Evolutionary conservation across 2,888 invertebrate species (phyloP), one percentile per base, ranked within the genome.

Genomic region (Norana najaformis): DNA sequence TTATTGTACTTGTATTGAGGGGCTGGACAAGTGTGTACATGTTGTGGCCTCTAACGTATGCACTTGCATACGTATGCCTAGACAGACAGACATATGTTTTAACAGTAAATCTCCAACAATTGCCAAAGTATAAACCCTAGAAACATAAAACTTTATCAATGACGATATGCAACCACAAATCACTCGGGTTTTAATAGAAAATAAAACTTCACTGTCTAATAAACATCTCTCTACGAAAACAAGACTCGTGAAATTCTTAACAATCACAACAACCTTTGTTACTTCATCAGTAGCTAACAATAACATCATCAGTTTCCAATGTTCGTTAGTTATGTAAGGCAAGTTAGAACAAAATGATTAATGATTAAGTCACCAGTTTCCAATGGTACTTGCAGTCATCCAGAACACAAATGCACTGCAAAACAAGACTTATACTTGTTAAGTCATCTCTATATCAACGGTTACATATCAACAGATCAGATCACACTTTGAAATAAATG

Each of bases 141-240:
- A 69, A 30, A 69, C 11, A 69, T 1, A 69, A n/a, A 69, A 69
- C 69, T 69, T 69, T 11, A n/a, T 47, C 8, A 23, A 47, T 47
- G 23, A 47, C 23, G 20, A 23, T 20, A 47, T 47, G 47, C 47
- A 20, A 23, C 47, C 69, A 69, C 69, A n/a, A n/a, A 69, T 69
- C 69, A 69, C 69, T 69, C 69, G 69, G 69, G 69, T 69, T 69
- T 53, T 69, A 69, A 69, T 69, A n/a, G 69, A n/a, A 69, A 69
- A 69, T n/a, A 69, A 69, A 69, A 69, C 69, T n/a, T 69, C 69
- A 69, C 30, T n/a, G n/a, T 69, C 11, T 30, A n/a, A 30, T 1
- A n/a, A 69, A 69, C n/a, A 69, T 69, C 69, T n/a, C 69, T n/a
- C 69, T 69, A n/a, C 69, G n/a, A 69, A 69, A 69, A 69, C 69